These are phyloP conservation scores for Hyperoplus lanceolatus DNA, from an alignment of 2,797 vertebrate genomes.

Conservation along the genomic window DNA sequence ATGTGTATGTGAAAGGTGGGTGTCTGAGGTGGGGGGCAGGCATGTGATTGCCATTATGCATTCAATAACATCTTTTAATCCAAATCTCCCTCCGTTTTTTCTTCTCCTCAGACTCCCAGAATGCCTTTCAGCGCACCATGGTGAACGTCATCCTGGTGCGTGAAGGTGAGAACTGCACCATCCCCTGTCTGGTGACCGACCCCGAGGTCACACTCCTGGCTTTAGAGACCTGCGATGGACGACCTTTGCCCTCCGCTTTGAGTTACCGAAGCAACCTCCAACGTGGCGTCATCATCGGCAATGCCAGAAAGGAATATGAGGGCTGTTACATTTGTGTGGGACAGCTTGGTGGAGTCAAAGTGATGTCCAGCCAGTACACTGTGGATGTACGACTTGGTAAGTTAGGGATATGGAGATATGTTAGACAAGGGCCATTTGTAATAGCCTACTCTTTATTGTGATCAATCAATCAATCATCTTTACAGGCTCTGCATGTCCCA, in stretches of 20 bases:
- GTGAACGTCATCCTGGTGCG: constrained; percentile 83
- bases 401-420: constrained; percentile 27
- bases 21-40: neutral
- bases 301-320: constrained; percentile 84
- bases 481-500: constrained; percentile 5
- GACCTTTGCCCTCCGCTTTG: constrained; percentile 85
- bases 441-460: neutral
- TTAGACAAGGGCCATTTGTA: neutral
- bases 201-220: constrained; percentile 86
- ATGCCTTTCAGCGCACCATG: constrained; percentile 87
- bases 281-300: constrained; percentile 89
- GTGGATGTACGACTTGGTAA: constrained; percentile 92
- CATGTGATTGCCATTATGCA: neutral
- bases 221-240: constrained; percentile 85
- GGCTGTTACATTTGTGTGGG: constrained; percentile 92
- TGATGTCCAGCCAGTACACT: constrained; percentile 83
- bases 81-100: neutral
- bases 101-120: constrained; percentile 83
- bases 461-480: too few species aligned
- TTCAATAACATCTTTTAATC: neutral
- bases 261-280: constrained; percentile 84
- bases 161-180: constrained; percentile 86
- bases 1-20: constrained; percentile 95
- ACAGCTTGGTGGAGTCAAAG: constrained; percentile 74
- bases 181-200: constrained; percentile 92